Evolutionary conservation across 2,888 invertebrate genomes (phyloP), one percentile per base, ranked within the genome.

Genomic region (Nephrotoma appendiculata): DNA sequence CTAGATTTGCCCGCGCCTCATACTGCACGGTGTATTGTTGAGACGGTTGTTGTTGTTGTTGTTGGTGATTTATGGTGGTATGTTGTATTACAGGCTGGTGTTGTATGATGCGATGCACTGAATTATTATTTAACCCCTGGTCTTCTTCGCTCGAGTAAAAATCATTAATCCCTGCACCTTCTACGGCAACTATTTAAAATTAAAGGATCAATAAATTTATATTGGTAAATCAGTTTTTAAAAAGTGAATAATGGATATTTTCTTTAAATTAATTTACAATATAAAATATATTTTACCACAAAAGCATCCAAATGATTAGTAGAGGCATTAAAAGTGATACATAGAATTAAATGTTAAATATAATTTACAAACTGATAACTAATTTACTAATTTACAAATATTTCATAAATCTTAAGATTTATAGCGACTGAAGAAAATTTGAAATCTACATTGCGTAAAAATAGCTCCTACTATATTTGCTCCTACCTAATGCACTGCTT

Each of bases 131-230:
- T 42, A n/a, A 7, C 9, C 6, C 7, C 9, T 12, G 42, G 6
- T 85, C 85, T 44, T 85, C 85, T 44, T 85, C 85, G 15, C 85
- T 85, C 44, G 85, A 85, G 83, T 87, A 84, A 71, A 48, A 86
- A 19, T 88, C 87, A 88, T 94, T 94, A 89, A 94, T 92, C 87
- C 92, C 93, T 87, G 93, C 92, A 57, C 93, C 92, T 88, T 94
- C 93, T 83, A 93, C 92, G 87, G 93, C 92, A 88, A 93, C 94
- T 93, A 87, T 83, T 42, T 15, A 71, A 48, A 48, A 48, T 7
- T 6, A 41, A 41, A 83, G 4, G n/a, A 83, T 41, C 4, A 42
- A 12, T n/a, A 84, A 42, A 12, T 42, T 84, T n/a, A 84, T 15
- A n/a, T 42, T n/a, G 42, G 41, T n/a, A 84, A 42, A 84, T 84